These are phyloP conservation scores for Thamnaconus septentrionalis DNA, from an alignment of 2,113 vertebrate genomes.

Conservation along the genomic window DNA sequence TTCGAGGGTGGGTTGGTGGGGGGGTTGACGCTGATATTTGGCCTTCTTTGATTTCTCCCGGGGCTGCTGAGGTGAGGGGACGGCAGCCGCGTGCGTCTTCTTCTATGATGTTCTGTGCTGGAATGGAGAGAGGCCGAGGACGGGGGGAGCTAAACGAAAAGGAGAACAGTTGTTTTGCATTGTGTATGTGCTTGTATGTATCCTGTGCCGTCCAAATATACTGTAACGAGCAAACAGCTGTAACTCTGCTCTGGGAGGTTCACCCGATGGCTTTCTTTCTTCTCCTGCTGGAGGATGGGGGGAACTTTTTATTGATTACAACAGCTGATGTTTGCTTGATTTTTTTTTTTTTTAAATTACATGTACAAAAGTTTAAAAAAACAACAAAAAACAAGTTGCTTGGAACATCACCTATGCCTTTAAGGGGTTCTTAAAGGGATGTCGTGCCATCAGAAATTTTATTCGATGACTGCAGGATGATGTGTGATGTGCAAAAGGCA, in stretches of 20 bases:
- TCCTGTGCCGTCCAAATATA: slow-evolving; percentile 58
- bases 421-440: slow-evolving; percentile 75
- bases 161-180: slow-evolving; percentile 33
- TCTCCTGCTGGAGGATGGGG: slow-evolving; percentile 6
- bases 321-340: slow-evolving; percentile 32
- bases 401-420: slow-evolving; percentile 74
- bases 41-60: slow-evolving; percentile 31
- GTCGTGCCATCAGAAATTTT: slow-evolving; percentile 52
- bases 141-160: slow-evolving; percentile 8
- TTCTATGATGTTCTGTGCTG: slow-evolving; percentile 74
- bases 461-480: slow-evolving; percentile 49
- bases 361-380: slow-evolving; percentile 45
- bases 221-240: slow-evolving; percentile 41
- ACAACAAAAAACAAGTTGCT: slow-evolving; percentile 51
- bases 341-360: slow-evolving; percentile 17
- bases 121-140: slow-evolving; percentile 73
- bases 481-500: slow-evolving; percentile 68
- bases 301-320: slow-evolving; percentile 44
- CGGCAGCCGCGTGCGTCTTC: slow-evolving; percentile 60
- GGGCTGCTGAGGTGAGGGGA: slow-evolving; percentile 42
- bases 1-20: no score
- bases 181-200: slow-evolving; percentile 57
- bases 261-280: slow-evolving; percentile 29
- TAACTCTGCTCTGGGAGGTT: slow-evolving; percentile 30
- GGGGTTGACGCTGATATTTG: slow-evolving; percentile 5